These are phyloP conservation scores for Teleiodes luculella DNA, from an alignment of 2,888 invertebrate genomes.

Conservation along the genomic window DNA sequence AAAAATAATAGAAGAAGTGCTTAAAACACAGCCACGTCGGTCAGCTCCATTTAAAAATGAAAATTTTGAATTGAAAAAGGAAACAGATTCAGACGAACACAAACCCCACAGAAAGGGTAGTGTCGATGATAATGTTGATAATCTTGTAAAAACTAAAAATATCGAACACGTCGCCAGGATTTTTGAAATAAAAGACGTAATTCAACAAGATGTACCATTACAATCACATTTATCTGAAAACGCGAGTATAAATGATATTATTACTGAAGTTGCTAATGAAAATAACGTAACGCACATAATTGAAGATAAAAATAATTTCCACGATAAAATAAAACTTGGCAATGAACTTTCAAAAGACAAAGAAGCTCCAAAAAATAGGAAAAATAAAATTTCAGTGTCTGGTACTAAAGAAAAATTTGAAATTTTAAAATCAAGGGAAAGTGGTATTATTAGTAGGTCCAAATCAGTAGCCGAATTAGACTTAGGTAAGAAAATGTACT, in stretches of 20 bases:
- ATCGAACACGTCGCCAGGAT: not conserved
- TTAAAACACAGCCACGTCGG: conserved; percentile 29
- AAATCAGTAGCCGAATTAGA: conserved; percentile 55
- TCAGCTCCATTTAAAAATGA: not conserved
- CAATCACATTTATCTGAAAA: no score
- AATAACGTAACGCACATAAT: no score
- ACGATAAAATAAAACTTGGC: not conserved
- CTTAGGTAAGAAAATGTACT: conserved; percentile 1
- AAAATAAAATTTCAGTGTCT: not conserved
- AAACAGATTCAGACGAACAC: no score
- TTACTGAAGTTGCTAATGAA: no score
- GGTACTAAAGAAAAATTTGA: conserved; percentile 3
- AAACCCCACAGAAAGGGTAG: no score
- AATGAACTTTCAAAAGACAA: not conserved
- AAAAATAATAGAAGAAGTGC: conserved; percentile 45
- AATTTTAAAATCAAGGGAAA: not conserved
- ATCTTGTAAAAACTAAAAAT: not conserved
- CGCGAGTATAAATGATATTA: no score
- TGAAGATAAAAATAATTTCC: not conserved
- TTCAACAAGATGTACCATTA: no score
- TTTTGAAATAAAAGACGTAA: not conserved
- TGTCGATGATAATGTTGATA: not conserved
- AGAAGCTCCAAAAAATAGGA: not conserved
- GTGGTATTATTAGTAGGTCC: conserved; percentile 19
- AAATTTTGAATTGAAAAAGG: no score